These are phyloP conservation scores for Corydoras sp. DNA, from an alignment of 2,113 vertebrate species.

Conservation along the genomic window DNA sequence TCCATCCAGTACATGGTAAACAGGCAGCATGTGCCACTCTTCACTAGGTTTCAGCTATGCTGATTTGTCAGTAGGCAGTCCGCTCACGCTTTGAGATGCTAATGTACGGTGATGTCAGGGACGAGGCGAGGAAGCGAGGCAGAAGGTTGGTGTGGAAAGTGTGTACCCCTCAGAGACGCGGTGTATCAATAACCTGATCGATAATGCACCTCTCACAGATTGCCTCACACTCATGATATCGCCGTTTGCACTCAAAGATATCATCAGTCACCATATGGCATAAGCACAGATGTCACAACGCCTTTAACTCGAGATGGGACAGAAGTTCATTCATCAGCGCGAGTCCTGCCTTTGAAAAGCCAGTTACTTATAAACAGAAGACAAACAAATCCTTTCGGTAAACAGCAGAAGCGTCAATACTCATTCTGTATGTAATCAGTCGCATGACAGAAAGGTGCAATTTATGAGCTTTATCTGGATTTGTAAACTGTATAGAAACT, in stretches of 20 bases:
- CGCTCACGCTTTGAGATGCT: conserved; percentile 37
- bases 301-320: neutral
- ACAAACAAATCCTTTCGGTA: neutral
- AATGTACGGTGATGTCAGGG: conserved; percentile 30
- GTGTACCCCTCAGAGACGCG: conserved; percentile 31
- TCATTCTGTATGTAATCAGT: conserved; percentile 7
- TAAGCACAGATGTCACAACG: neutral
- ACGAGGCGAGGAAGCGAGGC: conserved; percentile 16
- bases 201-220: conserved; percentile 33
- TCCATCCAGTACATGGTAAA: neutral
- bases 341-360: neutral
- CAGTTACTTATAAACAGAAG: conserved; percentile 18
- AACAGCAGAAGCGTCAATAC: neutral
- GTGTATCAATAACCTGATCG: conserved; percentile 44
- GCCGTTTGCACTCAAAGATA: conserved; percentile 7
- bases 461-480: conserved; percentile 14
- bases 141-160: conserved; percentile 27
- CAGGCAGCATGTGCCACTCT: conserved; percentile 9
- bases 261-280: conserved; percentile 22
- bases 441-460: conserved; percentile 17
- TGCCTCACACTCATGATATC: conserved; percentile 30
- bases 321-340: too few species aligned
- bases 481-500: neutral
- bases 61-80: conserved; percentile 26
- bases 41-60: neutral